Evolutionary conservation across 2,888 invertebrate genomes (phyloP), one percentile per base, ranked within the genome.

Genomic region (Argyra leucocephala): DNA sequence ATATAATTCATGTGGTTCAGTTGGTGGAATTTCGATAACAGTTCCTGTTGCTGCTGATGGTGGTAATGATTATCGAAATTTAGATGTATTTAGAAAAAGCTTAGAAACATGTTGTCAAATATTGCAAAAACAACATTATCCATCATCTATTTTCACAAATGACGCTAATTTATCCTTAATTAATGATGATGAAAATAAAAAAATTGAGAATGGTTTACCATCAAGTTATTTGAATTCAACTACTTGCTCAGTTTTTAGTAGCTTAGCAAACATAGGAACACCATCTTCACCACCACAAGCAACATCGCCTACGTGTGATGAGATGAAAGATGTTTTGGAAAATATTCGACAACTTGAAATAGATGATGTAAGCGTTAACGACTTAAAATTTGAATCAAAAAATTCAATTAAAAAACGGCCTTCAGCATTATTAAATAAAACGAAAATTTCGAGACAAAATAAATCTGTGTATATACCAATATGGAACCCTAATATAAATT

Each of bases 211-310:
- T 22, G 58, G 21, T 7, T 21, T 21, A 22, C 74, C 74, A 72
- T 76, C 71, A 69, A 80, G 74, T 62, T 76, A 75, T 69, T 76
- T 78, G 24, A 81, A 82, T 69, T 83, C 83, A 59, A 81, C 82
- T 69, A 83, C 83, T 58, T 83, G 85, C 64, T 86, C 87, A n/a
- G 87, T 86, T 72, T 85, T 88, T 66, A 88, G 88, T 73, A 88
- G 88, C 75, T 77, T 88, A 70, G 85, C 85, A 9, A 87, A 87
- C 73, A 76, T 84, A 67, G 86, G 85, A 62, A 86, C 87, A 9
- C 86, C 86, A 31, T 85, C 84, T 70, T 91, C 91, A 0, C 91
- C 91, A 0, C 91, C 91, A 0, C 85, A 87, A 71, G 89, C 90
- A 3, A 91, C 90, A n/a, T 90, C 90, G 74, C 91, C 91, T 6